Percentiles rank a stretch among this genome's conserved stretches.
Conservation (phyloP, 1,140 invertebrate species). For the Aphidius gifuensis region DNA sequence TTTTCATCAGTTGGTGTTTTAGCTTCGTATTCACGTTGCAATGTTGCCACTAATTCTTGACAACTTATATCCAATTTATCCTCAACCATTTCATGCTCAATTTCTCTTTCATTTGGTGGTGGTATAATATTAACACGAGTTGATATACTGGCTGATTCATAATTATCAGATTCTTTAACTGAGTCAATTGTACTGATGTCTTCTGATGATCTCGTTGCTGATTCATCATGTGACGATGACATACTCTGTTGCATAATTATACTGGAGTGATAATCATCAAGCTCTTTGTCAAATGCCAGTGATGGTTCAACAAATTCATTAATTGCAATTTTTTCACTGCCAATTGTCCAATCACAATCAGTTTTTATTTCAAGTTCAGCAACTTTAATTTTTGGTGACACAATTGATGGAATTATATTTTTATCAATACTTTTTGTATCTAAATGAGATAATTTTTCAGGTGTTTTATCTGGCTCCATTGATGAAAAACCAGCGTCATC, state of each 20-base stretch:
- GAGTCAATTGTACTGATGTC: slow-evolving; percentile 35
- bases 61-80: slow-evolving; percentile 48
- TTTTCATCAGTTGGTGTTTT: slow-evolving; percentile 44
- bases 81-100: slow-evolving; percentile 48
- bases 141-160: neutral
- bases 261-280: slow-evolving; percentile 46
- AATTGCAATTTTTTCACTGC: slow-evolving; percentile 52
- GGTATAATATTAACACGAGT: slow-evolving; percentile 38
- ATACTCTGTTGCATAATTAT: slow-evolving; percentile 27
- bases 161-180: slow-evolving; percentile 20
- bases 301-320: slow-evolving; percentile 46
- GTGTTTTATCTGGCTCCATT: slow-evolving; percentile 20
- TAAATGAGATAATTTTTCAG: slow-evolving; percentile 14
- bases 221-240: slow-evolving; percentile 29
- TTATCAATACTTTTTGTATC: slow-evolving; percentile 20
- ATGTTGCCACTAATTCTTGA: slow-evolving; percentile 47
- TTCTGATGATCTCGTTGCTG: slow-evolving; percentile 33
- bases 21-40: slow-evolving; percentile 47
- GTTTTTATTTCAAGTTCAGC: slow-evolving; percentile 48
- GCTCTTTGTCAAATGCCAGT: slow-evolving; percentile 48
- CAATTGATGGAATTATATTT: slow-evolving; percentile 26
- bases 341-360: slow-evolving; percentile 48
- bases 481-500: slow-evolving; percentile 21
- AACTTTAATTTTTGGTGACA: slow-evolving; percentile 24
- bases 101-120: slow-evolving; percentile 41